Conservation (phyloP, 2,797 vertebrate genomes). For the Rhabdophis nuchalis region DNA sequence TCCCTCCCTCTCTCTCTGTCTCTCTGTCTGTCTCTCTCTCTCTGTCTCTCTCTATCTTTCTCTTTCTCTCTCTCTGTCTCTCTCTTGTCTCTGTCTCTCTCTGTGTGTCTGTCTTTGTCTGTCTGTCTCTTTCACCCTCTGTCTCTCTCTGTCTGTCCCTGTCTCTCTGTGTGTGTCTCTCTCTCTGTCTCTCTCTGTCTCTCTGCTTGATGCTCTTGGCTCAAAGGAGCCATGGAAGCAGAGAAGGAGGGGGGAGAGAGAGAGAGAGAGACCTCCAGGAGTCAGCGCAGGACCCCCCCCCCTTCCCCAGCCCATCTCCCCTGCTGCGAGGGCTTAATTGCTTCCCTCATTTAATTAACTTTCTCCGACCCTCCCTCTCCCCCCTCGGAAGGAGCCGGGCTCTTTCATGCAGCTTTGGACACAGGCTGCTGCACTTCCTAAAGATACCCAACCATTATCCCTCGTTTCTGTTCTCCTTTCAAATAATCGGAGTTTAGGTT, state of each 20-base stretch:
- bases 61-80: too few species aligned
- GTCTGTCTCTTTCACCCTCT: too few species aligned
- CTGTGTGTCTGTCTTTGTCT: too few species aligned
- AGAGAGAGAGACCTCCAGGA: background rate
- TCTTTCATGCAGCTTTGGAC: constrained; percentile 43
- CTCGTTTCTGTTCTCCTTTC: constrained; percentile 30
- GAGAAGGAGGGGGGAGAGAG: background rate
- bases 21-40: too few species aligned
- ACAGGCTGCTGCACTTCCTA: constrained; percentile 15
- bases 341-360: constrained; percentile 46
- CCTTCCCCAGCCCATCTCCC: background rate
- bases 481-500: constrained; percentile 55
- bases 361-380: constrained; percentile 34
- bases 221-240: background rate
- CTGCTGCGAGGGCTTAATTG: constrained; percentile 20
- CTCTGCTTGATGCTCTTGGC: background rate
- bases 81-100: too few species aligned
- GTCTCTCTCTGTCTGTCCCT: too few species aligned
- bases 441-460: constrained; percentile 12
- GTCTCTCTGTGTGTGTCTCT: too few species aligned
- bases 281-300: background rate
- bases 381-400: background rate
- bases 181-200: background rate
- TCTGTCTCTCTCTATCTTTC: too few species aligned
- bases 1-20: too few species aligned